Evolutionary conservation across 2,113 vertebrate species (phyloP).

Genomic region (Heptranchias perlo): DNA sequence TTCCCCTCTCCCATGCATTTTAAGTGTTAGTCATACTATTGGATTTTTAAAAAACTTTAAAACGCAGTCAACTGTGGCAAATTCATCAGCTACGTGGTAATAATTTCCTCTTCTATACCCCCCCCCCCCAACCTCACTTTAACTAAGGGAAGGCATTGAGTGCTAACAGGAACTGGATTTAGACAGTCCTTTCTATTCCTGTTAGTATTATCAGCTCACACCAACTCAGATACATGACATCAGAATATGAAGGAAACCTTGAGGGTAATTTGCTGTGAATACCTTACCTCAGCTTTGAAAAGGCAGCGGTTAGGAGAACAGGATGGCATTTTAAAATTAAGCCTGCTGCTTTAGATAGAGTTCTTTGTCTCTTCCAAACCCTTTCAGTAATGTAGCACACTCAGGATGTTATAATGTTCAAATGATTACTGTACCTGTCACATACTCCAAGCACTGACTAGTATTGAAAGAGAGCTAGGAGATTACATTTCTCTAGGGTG

Average conservation of each 20-base stretch:
- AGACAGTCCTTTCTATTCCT: not conserved
- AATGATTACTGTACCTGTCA: conserved; percentile 57
- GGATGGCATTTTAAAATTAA: conserved; percentile 78
- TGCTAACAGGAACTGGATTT: not conserved
- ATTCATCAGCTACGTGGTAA: not conserved
- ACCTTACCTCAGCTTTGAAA: conserved; percentile 80
- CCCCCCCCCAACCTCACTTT: not conserved
- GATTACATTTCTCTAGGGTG: conserved; percentile 57
- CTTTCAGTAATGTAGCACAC: conserved; percentile 46
- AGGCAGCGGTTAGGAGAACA: conserved; percentile 83
- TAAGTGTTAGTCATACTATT: not conserved
- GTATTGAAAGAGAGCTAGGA: conserved; percentile 42
- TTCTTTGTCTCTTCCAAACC: conserved; percentile 44
- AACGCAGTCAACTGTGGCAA: not conserved
- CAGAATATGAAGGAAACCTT: conserved; percentile 38
- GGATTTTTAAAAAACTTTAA: not conserved
- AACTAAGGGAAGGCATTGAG: not conserved
- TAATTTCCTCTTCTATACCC: not conserved
- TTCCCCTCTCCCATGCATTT: not conserved
- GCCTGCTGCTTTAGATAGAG: conserved; percentile 50
- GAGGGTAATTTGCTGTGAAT: conserved; percentile 40
- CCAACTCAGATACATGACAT: not conserved
- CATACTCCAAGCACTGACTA: conserved; percentile 47
- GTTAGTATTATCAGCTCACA: not conserved
- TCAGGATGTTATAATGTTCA: conserved; percentile 46